Conservation (phyloP, 2,888 invertebrate genomes). For the Drosophila tanythrix region DNA sequence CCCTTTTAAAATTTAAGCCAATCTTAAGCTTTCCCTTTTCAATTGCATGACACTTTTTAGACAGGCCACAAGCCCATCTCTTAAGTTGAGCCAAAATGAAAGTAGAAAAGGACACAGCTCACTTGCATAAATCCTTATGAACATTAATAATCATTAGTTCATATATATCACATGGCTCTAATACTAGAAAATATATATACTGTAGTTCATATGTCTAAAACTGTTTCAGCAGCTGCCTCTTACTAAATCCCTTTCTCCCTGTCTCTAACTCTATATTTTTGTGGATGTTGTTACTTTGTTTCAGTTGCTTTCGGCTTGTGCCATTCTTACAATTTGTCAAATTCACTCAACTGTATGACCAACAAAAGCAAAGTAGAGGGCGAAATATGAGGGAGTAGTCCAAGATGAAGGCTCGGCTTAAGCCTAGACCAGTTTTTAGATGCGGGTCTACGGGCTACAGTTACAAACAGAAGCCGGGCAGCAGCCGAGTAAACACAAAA, state of each 20-base stretch:
- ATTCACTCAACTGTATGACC: slow-evolving; percentile 73
- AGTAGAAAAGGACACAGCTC: slow-evolving; percentile 13
- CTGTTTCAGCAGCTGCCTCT: slow-evolving; percentile 26
- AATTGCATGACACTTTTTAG: slow-evolving; percentile 55
- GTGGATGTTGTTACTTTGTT: slow-evolving; percentile 6
- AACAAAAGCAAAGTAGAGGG: slow-evolving; percentile 3
- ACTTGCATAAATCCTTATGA: slow-evolving; percentile 62
- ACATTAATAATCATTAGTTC: slow-evolving; percentile 77
- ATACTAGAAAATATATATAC: slow-evolving; percentile 22
- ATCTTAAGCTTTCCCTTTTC: slow-evolving; percentile 38
- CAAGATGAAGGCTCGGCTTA: slow-evolving; percentile 39
- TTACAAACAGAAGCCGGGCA: slow-evolving; percentile 11
- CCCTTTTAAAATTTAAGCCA: background rate
- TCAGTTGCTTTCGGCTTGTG: slow-evolving; percentile 41
- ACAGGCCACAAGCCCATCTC: slow-evolving; percentile 47
- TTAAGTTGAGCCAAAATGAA: slow-evolving; percentile 33
- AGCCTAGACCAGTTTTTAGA: slow-evolving; percentile 37
- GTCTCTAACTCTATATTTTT: slow-evolving; percentile 7
- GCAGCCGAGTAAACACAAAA: slow-evolving; percentile 43
- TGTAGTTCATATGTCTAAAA: slow-evolving; percentile 19
- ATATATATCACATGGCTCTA: slow-evolving; percentile 38
- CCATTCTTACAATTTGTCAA: slow-evolving; percentile 75
- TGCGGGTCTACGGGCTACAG: slow-evolving; percentile 18
- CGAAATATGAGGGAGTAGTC: slow-evolving; percentile 42
- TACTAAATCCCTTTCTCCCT: background rate